These are phyloP conservation scores for Himalopsyche kuldschensis DNA, from an alignment of 2,888 invertebrate genomes.

Conservation along the genomic window DNA sequence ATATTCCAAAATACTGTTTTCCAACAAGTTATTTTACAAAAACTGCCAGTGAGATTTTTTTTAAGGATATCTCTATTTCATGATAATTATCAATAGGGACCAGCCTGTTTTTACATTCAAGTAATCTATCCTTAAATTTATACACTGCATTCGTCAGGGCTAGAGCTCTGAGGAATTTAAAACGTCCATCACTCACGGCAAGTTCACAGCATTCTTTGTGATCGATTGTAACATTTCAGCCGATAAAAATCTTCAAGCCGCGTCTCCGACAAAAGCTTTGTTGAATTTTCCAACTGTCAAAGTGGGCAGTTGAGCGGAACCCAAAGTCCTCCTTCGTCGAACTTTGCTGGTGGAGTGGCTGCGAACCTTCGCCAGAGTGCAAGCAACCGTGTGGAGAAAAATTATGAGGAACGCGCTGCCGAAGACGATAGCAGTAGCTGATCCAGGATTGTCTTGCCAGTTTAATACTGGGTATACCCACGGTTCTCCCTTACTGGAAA, in stretches of 20 bases:
- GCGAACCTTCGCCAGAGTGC: conserved; percentile 57
- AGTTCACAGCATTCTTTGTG: neutral
- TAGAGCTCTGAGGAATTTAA: neutral
- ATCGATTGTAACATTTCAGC: neutral
- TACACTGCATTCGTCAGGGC: neutral
- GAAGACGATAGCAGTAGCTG: conserved; percentile 60
- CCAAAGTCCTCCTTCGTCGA: conserved; percentile 41
- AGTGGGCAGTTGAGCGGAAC: neutral
- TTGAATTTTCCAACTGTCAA: conserved; percentile 8
- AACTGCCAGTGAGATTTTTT: too few relatives aligned
- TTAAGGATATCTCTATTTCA: too few relatives aligned
- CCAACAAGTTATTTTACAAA: too few relatives aligned
- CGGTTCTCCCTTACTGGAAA: conserved; percentile 41
- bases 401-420: conserved; percentile 63
- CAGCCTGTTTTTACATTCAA: neutral
- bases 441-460: conserved; percentile 67
- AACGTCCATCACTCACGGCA: neutral
- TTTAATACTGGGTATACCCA: conserved; percentile 78
- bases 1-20: too few relatives aligned
- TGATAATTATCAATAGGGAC: neutral
- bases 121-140: neutral
- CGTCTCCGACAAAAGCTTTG: conserved; percentile 13
- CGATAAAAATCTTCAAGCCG: neutral
- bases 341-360: conserved; percentile 46
- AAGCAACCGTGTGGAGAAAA: conserved; percentile 63